A percentile compares a stretch with the other conserved stretches of the same genome.
phyloP scores from a whole-genome alignment of 2,113 vertebrate genomes.

The Ophthalmolycus amberensis region DNA sequence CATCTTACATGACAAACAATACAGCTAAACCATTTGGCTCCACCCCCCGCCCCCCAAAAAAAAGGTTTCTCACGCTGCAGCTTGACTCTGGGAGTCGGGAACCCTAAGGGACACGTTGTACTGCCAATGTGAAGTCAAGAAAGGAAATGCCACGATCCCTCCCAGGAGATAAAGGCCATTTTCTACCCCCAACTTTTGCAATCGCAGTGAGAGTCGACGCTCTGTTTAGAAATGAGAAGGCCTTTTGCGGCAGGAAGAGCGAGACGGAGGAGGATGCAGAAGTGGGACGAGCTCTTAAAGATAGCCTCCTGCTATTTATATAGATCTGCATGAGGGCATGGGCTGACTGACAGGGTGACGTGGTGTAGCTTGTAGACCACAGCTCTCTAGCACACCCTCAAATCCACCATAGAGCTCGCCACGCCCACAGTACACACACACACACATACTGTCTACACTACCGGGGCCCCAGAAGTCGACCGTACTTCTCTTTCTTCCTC shows the following conservation, averaged over 20 bases:
- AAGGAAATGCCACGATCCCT: slow-evolving; percentile 69
- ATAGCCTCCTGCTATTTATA: slow-evolving; percentile 59
- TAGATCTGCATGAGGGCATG: slow-evolving; percentile 10
- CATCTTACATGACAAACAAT: not conserved
- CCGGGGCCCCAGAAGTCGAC: slow-evolving; percentile 50
- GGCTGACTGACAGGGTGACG: slow-evolving; percentile 74
- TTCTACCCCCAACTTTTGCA: slow-evolving; percentile 32
- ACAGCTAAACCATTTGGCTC: not conserved
- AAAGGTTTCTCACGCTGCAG: slow-evolving; percentile 10
- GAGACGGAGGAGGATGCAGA: slow-evolving; percentile 64
- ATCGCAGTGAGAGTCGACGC: not conserved
- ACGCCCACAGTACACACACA: slow-evolving; percentile 68
- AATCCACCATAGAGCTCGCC: slow-evolving; percentile 54
- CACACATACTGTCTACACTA: slow-evolving; percentile 44
- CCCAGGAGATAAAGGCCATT: slow-evolving; percentile 58
- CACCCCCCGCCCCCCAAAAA: not conserved
- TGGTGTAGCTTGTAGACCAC: slow-evolving; percentile 75
- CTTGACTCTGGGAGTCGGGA: slow-evolving; percentile 2
- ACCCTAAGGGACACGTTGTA: slow-evolving; percentile 15
- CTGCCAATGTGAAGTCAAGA: slow-evolving; percentile 26
- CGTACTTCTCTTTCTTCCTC: slow-evolving; percentile 70
- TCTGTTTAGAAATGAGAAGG: not conserved
- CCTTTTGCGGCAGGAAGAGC: slow-evolving; percentile 64
- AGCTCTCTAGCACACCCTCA: slow-evolving; percentile 53
- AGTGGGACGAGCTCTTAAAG: slow-evolving; percentile 52